Percentiles rank a stretch among this genome's conserved stretches.
These are phyloP conservation scores for Ploceus nigricollis DNA, from an alignment of 2,113 vertebrate genomes.

Conservation along the genomic window DNA sequence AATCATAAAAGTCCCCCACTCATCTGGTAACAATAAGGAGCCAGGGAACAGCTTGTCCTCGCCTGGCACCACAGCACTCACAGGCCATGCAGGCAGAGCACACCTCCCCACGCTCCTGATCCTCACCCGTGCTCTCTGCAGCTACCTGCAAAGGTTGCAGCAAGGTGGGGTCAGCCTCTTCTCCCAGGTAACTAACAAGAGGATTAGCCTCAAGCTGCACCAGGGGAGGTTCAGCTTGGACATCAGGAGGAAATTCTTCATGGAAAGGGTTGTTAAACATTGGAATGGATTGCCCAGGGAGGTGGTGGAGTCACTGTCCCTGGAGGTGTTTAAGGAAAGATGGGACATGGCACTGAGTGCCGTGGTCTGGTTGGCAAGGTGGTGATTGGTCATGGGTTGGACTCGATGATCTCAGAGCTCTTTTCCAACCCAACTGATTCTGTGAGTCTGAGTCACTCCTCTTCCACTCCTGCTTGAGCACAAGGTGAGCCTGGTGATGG, in stretches of 20 bases:
- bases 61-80: neutral
- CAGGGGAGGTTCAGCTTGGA: neutral
- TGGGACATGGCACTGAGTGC: neutral
- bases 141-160: neutral
- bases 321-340: neutral
- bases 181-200: neutral
- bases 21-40: constrained; percentile 19
- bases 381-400: neutral
- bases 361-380: neutral
- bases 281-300: neutral
- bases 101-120: neutral
- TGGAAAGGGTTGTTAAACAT: neutral
- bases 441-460: neutral
- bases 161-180: neutral
- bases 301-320: neutral
- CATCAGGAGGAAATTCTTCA: neutral
- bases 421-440: neutral
- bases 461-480: neutral
- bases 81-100: fast-evolving
- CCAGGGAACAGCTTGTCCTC: neutral
- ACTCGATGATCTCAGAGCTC: neutral
- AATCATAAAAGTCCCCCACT: neutral
- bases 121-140: neutral
- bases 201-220: neutral
- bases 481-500: neutral